Percentiles rank a stretch among this genome's conserved stretches.
Conservation (phyloP, 2,113 vertebrate species). For the Callipepla squamata region DNA sequence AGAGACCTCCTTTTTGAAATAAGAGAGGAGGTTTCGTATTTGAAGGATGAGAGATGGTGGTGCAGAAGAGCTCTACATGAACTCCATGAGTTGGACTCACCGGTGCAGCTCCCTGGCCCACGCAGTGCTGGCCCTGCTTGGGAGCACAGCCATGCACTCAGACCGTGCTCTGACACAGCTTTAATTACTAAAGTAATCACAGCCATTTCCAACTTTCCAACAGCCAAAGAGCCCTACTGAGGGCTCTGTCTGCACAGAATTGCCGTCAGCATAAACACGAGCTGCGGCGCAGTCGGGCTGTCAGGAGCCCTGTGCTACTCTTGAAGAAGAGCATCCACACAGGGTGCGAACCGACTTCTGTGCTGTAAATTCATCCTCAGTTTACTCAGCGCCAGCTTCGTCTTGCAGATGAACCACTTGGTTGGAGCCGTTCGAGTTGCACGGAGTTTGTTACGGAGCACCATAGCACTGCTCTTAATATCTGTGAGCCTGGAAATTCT, state of each 20-base stretch:
- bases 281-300: rapidly evolving
- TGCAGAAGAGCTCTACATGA: not conserved
- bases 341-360: not conserved
- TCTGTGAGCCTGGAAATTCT: not conserved
- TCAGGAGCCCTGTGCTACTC: rapidly evolving
- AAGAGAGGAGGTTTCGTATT: too few species aligned
- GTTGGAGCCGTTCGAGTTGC: not conserved
- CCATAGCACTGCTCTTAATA: not conserved
- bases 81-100: too few species aligned
- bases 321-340: not conserved
- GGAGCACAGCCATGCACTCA: not conserved
- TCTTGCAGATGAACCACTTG: rapidly evolving
- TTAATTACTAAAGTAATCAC: too few species aligned
- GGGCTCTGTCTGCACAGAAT: not conserved
- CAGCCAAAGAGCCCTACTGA: not conserved
- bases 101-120: not conserved
- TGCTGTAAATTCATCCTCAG: not conserved
- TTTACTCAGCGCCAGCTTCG: not conserved
- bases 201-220: not conserved
- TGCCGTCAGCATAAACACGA: rapidly evolving
- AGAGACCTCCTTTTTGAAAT: not conserved
- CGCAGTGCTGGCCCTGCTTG: rapidly evolving
- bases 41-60: too few species aligned
- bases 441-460: rapidly evolving
- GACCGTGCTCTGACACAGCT: not conserved